A percentile compares a stretch with the other conserved stretches of the same genome.
Evolutionary conservation across 1,140 invertebrate species (phyloP).

Genomic region (Drosophila asahinai): DNA sequence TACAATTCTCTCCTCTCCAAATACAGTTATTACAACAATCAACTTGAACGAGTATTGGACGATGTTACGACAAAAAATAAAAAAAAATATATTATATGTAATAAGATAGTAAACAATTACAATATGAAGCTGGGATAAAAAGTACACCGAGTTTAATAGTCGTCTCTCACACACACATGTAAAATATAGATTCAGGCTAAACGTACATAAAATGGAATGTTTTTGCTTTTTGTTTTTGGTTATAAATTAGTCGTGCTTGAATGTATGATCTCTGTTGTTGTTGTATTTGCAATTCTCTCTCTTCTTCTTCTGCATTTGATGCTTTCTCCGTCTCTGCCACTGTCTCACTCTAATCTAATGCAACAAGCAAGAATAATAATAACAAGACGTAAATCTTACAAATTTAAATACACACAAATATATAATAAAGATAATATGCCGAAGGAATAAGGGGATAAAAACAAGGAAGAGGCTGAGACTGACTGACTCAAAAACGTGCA

Average conservation of each 20-base stretch:
- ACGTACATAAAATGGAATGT: constrained; percentile 64
- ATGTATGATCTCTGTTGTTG: constrained; percentile 12
- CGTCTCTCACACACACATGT: constrained; percentile 22
- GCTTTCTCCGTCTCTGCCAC: constrained; percentile 19
- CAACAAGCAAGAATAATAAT: constrained; percentile 62
- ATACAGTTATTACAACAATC: constrained; percentile 43
- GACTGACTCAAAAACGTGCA: constrained; percentile 46
- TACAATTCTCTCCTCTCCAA: neutral
- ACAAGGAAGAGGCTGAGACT: constrained; percentile 19
- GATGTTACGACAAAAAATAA: constrained; percentile 27
- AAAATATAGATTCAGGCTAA: constrained; percentile 36
- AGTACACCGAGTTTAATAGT: constrained; percentile 27
- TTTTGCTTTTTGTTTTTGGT: constrained; percentile 17
- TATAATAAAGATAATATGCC: constrained; percentile 25
- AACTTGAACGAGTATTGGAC: constrained; percentile 62
- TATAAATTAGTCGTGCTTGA: constrained; percentile 48
- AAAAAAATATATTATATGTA: constrained; percentile 11
- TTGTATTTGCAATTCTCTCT: neutral
- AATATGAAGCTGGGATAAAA: constrained; percentile 33
- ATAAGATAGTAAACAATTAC: constrained; percentile 48
- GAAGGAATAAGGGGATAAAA: constrained; percentile 33
- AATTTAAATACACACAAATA: constrained; percentile 40
- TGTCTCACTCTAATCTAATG: constrained; percentile 60
- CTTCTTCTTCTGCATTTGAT: constrained; percentile 27
- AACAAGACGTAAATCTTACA: constrained; percentile 68